These are phyloP conservation scores for Parapsyche elsis DNA, from an alignment of 1,140 invertebrate species.

Conservation along the genomic window DNA sequence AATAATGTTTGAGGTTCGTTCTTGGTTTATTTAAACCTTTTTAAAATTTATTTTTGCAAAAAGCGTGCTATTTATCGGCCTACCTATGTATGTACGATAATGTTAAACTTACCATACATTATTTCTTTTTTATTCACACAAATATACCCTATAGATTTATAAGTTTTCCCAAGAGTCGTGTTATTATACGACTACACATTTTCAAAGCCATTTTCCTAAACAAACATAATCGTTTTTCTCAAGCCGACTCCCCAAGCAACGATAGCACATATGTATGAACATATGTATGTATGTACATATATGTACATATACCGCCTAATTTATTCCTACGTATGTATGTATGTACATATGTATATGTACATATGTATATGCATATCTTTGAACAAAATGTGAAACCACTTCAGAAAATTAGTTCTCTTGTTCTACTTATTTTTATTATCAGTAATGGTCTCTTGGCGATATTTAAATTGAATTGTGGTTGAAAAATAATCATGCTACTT, in stretches of 20 bases:
- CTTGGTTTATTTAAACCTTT: too few relatives aligned
- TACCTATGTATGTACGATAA: neutral
- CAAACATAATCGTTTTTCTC: slow-evolving; percentile 33
- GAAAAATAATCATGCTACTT: too few relatives aligned
- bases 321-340: neutral
- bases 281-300: too few relatives aligned
- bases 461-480: too few relatives aligned
- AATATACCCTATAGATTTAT: slow-evolving; percentile 16
- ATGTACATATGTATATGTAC: too few relatives aligned
- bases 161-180: slow-evolving; percentile 18
- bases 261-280: neutral
- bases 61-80: neutral
- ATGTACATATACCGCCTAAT: neutral
- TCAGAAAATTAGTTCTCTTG: neutral
- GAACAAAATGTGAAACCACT: too few relatives aligned
- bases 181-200: slow-evolving; percentile 29
- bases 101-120: neutral
- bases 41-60: neutral
- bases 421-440: neutral
- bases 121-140: slow-evolving; percentile 9
- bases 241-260: neutral
- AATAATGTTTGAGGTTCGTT: too few relatives aligned
- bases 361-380: too few relatives aligned
- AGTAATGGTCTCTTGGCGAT: too few relatives aligned
- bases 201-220: slow-evolving; percentile 24